Evolutionary conservation across 2,888 invertebrate species (phyloP), one percentile per base, ranked within the genome.

Genomic region (Sturmia bella): DNA sequence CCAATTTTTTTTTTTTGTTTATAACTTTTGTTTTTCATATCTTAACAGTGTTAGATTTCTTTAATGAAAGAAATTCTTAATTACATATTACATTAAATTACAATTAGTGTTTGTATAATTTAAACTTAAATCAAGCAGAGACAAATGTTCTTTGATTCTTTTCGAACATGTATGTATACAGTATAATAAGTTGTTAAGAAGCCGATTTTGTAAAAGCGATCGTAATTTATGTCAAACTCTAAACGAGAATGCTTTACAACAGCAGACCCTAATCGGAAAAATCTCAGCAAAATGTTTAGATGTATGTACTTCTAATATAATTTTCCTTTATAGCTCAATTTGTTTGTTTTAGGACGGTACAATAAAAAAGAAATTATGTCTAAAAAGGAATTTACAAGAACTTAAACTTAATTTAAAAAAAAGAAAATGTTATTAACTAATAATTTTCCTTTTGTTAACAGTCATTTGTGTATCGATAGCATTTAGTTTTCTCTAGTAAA

Each of bases 311-410:
- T 32, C 32, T 32, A 32, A 32, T 32, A 32, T 57, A 63, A 17
- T 68, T 32, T 21, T 45, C 1, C 7, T n/a, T n/a, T n/a, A n/a
- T 13, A n/a, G 52, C 24, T 27, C 1, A 61, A n/a, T 43, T 69
- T 19, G 37, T 21, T 41, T n/a, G n/a, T n/a, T 45, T 69, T 63
- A 45, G 82, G 82, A 78, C 82, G 78, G 77, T 82, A 66, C 43
- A 77, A 41, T 48, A n/a, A 21, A 73, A 73, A 45, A 54, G 24
- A 52, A 37, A 15, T 54, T 19, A 54, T 24, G 12, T 32, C 15
- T 12, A 15, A 19, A 19, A 48, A 3, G 45, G 50, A 77, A 32
- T 69, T 69, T 54, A 64, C 52, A 75, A 56, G 78, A 41, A 45
- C 41, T 63, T 78, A 75, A 64, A 56, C 15, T 48, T 54, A 74